Percentiles rank a stretch among this genome's conserved stretches.
These are phyloP conservation scores for Carettochelys insculpta DNA, from an alignment of 2,113 vertebrate species.

Conservation along the genomic window DNA sequence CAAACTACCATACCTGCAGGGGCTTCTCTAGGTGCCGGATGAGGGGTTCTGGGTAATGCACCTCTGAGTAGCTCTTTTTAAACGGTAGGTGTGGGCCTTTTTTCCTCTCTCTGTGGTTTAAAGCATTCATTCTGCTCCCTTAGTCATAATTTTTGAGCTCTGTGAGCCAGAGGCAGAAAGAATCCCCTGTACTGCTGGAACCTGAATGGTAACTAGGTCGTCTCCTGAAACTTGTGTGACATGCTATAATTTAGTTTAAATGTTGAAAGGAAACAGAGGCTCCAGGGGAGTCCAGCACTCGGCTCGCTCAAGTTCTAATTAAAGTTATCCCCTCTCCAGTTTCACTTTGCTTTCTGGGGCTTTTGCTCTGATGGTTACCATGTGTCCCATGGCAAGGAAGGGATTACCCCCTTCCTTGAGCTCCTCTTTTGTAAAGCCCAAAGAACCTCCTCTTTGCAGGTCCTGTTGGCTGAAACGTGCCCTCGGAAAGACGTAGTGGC, in stretches of 20 bases:
- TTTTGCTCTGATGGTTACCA: slow-evolving; percentile 65
- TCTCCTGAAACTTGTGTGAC: slow-evolving; percentile 66
- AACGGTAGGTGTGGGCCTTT: not conserved
- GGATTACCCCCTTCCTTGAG: slow-evolving; percentile 24
- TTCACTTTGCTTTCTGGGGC: slow-evolving; percentile 71
- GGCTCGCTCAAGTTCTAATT: slow-evolving; percentile 71
- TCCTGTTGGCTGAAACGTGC: not conserved
- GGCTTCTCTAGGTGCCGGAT: not conserved
- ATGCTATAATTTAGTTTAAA: slow-evolving; percentile 71
- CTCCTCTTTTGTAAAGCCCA: not conserved
- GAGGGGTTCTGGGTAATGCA: not conserved
- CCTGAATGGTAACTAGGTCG: slow-evolving; percentile 58
- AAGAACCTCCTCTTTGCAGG: not conserved
- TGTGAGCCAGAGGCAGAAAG: slow-evolving; percentile 50
- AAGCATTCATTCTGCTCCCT: slow-evolving; percentile 58
- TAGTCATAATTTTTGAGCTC: slow-evolving; percentile 52
- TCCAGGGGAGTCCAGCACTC: slow-evolving; percentile 65
- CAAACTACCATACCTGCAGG: not conserved
- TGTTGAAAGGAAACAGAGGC: slow-evolving; percentile 72
- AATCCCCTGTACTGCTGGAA: slow-evolving; percentile 43
- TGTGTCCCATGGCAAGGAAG: slow-evolving; percentile 60
- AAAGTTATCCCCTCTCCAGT: slow-evolving; percentile 73
- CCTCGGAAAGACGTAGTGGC: not conserved
- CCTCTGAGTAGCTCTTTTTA: not conserved
- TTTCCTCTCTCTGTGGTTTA: not conserved